Evolutionary conservation across 2,797 vertebrate genomes (phyloP), one percentile per base, ranked within the genome.

Genomic region (Sebastes aleutianus): DNA sequence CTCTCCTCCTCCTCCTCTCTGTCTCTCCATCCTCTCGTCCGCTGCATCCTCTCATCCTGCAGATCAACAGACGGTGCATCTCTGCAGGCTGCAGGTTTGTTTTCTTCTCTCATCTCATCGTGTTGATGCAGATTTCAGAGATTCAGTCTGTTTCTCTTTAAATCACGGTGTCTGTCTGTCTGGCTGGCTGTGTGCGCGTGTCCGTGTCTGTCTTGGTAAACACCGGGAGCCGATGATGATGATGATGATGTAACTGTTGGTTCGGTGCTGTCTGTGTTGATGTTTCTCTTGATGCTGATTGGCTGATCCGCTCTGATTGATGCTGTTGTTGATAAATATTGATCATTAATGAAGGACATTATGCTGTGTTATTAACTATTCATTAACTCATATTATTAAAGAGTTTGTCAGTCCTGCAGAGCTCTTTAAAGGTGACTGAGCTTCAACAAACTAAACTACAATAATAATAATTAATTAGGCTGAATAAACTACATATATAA

Each of bases 11-110:
- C n/a, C 3, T 13, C 36, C 36, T 3, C 69, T 9, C 7, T 18
- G 39, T 43, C 43, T 50, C 67, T 10, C 16, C 74, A 50, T 64
- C 67, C 27, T 67, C 68, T 57, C 36, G 32, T 70, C 74, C 22
- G 8, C 58, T 61, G 62, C 62, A 66, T 66, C 64, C 36, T 66
- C 64, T 26, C 36, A 18, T 27, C 63, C 64, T 66, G 0, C 69
- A 22, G 47, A 53, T 8, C 27, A 31, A 24, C 50, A 43, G 34
- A 64, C 74, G 68, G 27, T 6, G 47, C 20, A 39, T 9, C 64
- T 72, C 54, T 68, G 66, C 53, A 36, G 9, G 78, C 78, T 39
- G 78, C 80, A 90, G 90, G 84, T 91, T 20, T 6, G 83, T 75
- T 34, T 61, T 32, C 20, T 27, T 14, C 2, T n/a, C 26, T 57